These are phyloP conservation scores for Upupa epops DNA, from an alignment of 2,113 vertebrate species.

Conservation along the genomic window DNA sequence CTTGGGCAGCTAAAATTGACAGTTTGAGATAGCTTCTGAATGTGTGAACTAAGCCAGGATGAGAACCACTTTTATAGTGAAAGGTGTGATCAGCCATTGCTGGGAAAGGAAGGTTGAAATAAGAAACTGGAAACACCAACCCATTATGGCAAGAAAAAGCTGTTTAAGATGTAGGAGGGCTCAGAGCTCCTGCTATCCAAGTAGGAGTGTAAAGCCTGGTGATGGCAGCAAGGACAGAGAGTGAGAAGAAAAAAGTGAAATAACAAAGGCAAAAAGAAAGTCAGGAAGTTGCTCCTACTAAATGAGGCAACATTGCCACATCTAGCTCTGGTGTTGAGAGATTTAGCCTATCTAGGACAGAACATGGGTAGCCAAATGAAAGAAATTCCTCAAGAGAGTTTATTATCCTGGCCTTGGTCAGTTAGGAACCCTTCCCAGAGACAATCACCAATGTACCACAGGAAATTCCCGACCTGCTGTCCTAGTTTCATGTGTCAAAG, in stretches of 20 bases:
- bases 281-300: background rate
- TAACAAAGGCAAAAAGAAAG: background rate
- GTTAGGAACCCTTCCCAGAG: background rate
- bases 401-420: background rate
- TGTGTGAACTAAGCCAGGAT: slow-evolving; percentile 7
- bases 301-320: background rate
- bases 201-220: background rate
- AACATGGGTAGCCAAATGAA: background rate
- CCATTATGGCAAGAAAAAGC: background rate
- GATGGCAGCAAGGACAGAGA: background rate
- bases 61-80: background rate
- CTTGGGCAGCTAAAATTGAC: slow-evolving; percentile 30
- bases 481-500: background rate
- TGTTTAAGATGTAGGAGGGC: background rate
- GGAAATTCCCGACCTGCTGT: background rate
- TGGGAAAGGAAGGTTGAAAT: background rate
- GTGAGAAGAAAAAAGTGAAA: background rate
- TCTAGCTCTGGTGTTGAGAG: background rate
- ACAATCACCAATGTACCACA: fast-evolving
- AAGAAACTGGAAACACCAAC: background rate
- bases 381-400: background rate
- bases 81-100: background rate
- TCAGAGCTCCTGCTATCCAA: background rate
- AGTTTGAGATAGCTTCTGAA: slow-evolving; percentile 1
- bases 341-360: background rate